These are phyloP conservation scores for Epizoanthus ramosus DNA, from an alignment of 92 coral and sea anemone species.

Conservation along the genomic window DNA sequence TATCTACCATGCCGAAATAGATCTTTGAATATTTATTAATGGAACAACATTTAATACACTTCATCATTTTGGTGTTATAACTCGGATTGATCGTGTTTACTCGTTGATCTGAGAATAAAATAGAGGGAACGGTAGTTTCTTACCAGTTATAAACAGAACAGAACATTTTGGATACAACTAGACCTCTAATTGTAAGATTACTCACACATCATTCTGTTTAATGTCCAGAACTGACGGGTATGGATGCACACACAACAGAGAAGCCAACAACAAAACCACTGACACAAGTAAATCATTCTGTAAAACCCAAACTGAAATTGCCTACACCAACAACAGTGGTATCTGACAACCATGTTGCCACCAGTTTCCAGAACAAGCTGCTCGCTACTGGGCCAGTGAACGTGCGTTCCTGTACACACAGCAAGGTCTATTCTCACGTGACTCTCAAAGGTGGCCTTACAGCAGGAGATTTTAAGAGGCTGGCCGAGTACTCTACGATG, in stretches of 20 bases:
- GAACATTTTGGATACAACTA: no score
- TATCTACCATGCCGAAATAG: no score
- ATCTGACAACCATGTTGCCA: neutral
- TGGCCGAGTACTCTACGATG: constrained; percentile 80
- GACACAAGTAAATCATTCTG: neutral
- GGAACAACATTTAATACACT: no score
- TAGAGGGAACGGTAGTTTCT: no score
- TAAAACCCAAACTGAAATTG: neutral
- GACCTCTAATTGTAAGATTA: neutral
- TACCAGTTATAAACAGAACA: no score
- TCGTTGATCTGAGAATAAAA: neutral
- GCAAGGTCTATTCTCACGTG: constrained; percentile 80
- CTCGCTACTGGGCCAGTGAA: neutral
- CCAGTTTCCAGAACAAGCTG: neutral
- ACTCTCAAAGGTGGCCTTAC: constrained; percentile 88
- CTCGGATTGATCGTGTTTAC: no score
- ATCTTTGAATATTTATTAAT: no score
- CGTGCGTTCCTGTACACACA: constrained; percentile 61
- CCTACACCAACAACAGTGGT: neutral
- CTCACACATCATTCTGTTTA: constrained; percentile 4
- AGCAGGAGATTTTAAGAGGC: constrained; percentile 82
- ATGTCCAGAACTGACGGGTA: constrained; percentile 28
- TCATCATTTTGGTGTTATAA: no score
- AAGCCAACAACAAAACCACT: constrained; percentile 22
- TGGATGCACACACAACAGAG: constrained; percentile 30